Evolutionary conservation across 2,888 invertebrate species (phyloP).

Genomic region (Shargacucullia verbasci): DNA sequence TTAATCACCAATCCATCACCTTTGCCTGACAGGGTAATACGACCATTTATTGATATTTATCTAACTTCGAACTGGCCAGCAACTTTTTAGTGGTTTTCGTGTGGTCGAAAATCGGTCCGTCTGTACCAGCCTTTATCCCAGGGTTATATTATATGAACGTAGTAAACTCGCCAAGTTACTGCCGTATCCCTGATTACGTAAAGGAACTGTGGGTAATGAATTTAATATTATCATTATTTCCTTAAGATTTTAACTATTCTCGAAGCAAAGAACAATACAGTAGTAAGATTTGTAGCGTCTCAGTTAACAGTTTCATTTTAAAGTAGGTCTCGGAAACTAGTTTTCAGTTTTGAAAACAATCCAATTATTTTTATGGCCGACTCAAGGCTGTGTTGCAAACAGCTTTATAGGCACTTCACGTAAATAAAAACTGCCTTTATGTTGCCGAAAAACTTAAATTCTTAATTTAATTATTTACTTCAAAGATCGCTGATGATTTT

Average conservation of each 20-base stretch:
- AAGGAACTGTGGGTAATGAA: slow-evolving; percentile 38
- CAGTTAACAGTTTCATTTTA: slow-evolving; percentile 13
- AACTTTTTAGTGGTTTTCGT: not conserved
- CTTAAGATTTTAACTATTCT: slow-evolving; percentile 18
- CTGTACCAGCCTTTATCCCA: slow-evolving; percentile 4
- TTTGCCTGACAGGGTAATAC: too few relatives aligned
- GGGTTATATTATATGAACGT: slow-evolving; percentile 44
- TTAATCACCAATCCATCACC: too few relatives aligned
- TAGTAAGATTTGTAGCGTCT: slow-evolving; percentile 5
- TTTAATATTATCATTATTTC: slow-evolving; percentile 36
- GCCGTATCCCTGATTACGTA: slow-evolving; percentile 36
- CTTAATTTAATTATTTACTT: too few relatives aligned
- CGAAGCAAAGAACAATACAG: slow-evolving; percentile 13
- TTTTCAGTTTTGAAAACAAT: slow-evolving; percentile 21
- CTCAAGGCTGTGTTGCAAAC: not conserved
- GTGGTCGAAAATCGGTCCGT: not conserved
- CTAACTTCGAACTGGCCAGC: too few relatives aligned
- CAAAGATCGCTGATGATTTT: too few relatives aligned
- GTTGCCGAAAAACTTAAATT: too few relatives aligned
- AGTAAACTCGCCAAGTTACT: slow-evolving; percentile 48
- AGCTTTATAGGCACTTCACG: not conserved
- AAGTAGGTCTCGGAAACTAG: slow-evolving; percentile 7
- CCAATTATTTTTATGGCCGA: slow-evolving; percentile 28
- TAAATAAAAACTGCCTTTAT: too few relatives aligned
- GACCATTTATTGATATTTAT: too few relatives aligned